phyloP scores from a whole-genome alignment of 2,113 vertebrate genomes.

The Anhinga rufa region DNA sequence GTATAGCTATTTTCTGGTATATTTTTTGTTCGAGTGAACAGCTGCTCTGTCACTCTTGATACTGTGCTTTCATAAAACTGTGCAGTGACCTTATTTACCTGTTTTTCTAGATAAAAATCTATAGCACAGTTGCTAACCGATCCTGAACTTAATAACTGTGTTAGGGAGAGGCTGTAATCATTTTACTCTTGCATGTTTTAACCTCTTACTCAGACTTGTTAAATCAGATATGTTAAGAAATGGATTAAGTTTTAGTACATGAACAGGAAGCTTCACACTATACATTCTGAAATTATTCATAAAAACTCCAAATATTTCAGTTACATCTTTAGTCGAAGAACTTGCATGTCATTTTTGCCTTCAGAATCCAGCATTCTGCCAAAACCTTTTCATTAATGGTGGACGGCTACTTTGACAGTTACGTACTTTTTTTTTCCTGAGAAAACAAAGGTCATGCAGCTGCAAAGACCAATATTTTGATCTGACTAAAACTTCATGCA shows the following conservation, averaged over 20 bases:
- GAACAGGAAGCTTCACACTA: not conserved
- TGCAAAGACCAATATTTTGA: not conserved
- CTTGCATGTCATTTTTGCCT: not conserved
- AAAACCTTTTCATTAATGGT: not conserved
- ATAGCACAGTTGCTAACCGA: not conserved
- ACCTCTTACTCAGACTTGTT: not conserved
- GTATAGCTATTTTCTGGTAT: not conserved
- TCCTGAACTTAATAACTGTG: not conserved
- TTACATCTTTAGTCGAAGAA: not conserved
- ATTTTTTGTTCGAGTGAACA: not conserved
- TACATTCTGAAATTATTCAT: not conserved
- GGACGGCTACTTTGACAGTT: not conserved
- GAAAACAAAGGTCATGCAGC: not conserved
- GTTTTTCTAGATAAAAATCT: not conserved
- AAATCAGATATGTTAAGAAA: not conserved
- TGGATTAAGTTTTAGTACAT: not conserved
- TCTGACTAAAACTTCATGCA: not conserved
- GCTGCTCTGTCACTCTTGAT: not conserved
- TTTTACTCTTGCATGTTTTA: not conserved
- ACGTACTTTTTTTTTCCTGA: not conserved
- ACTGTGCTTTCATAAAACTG: not conserved
- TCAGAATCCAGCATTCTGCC: not conserved
- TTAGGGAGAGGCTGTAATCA: conserved; percentile 12
- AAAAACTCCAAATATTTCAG: not conserved
- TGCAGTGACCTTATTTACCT: not conserved